Conservation (phyloP, 35 echinoderm and acorn worm genomes). For the Hemicentrotus pulcherrimus region DNA sequence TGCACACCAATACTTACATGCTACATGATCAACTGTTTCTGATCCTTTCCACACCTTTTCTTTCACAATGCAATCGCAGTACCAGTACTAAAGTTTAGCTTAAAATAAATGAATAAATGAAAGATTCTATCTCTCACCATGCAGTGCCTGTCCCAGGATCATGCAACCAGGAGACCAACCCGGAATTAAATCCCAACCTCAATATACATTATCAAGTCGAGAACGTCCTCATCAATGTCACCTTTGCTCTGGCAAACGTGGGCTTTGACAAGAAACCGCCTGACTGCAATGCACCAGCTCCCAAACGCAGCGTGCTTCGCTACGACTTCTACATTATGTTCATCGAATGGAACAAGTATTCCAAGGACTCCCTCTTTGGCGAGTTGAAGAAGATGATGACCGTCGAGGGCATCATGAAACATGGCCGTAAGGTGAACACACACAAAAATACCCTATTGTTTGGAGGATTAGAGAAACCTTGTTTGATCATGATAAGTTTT, state of each 20-base stretch:
- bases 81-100: too few species aligned
- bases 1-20: too few species aligned
- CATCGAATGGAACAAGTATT: slow-evolving; percentile 22
- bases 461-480: too few species aligned
- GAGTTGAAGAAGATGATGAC: slow-evolving; percentile 40
- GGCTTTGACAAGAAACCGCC: not conserved
- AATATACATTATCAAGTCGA: not conserved
- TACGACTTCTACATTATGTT: slow-evolving; percentile 36
- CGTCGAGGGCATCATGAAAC: not conserved
- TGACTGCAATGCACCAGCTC: not conserved
- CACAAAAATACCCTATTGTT: too few species aligned
- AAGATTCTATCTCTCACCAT: too few species aligned
- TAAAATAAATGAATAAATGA: too few species aligned
- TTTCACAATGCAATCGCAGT: too few species aligned
- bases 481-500: too few species aligned
- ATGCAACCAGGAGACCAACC: slow-evolving; percentile 1
- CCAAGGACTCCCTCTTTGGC: not conserved
- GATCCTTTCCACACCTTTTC: too few species aligned
- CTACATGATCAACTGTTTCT: too few species aligned
- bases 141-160: slow-evolving; percentile 38
- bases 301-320: not conserved
- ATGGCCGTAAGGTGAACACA: slow-evolving; percentile 9
- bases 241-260: slow-evolving; percentile 10
- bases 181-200: slow-evolving; percentile 9
- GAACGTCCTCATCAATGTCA: slow-evolving; percentile 19